phyloP scores from a whole-genome alignment of 2,113 vertebrate genomes.

The Shinisaurus crocodilurus region DNA sequence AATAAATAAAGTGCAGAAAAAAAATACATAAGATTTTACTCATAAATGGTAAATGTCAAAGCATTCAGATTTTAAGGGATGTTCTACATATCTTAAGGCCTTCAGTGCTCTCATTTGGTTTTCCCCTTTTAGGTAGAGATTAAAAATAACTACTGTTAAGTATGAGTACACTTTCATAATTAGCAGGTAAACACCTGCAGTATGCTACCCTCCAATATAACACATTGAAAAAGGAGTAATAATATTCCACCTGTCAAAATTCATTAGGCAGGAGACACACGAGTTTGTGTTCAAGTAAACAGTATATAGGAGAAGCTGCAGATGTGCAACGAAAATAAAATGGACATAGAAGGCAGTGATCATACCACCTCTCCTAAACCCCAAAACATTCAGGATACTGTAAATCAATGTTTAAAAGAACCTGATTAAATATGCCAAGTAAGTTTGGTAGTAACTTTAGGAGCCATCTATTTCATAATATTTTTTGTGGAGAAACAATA shows the following conservation, averaged over 20 bases:
- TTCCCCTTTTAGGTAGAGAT: neutral
- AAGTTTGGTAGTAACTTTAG: neutral
- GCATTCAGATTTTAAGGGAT: neutral
- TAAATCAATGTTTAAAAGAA: slow-evolving; percentile 2
- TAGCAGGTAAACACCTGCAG: neutral
- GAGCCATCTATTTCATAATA: neutral
- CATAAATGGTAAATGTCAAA: neutral
- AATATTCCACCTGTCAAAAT: slow-evolving; percentile 40
- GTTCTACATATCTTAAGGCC: slow-evolving; percentile 19
- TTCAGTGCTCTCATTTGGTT: slow-evolving; percentile 19
- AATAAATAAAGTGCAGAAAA: neutral
- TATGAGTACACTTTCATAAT: neutral
- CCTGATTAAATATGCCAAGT: neutral
- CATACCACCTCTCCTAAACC: neutral
- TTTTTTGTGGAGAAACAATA: neutral
- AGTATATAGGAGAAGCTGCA: slow-evolving; percentile 15
- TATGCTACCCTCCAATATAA: slow-evolving; percentile 38
- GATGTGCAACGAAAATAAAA: slow-evolving; percentile 17
- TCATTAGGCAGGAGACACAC: slow-evolving; percentile 36
- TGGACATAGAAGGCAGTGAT: slow-evolving; percentile 23
- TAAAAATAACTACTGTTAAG: slow-evolving; percentile 35
- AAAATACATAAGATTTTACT: neutral
- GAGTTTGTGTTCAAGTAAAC: slow-evolving; percentile 38
- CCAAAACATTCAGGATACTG: neutral
- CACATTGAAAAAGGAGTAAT: neutral